Conservation (phyloP, 2,113 vertebrate genomes). For the Capreolus pygargus region DNA sequence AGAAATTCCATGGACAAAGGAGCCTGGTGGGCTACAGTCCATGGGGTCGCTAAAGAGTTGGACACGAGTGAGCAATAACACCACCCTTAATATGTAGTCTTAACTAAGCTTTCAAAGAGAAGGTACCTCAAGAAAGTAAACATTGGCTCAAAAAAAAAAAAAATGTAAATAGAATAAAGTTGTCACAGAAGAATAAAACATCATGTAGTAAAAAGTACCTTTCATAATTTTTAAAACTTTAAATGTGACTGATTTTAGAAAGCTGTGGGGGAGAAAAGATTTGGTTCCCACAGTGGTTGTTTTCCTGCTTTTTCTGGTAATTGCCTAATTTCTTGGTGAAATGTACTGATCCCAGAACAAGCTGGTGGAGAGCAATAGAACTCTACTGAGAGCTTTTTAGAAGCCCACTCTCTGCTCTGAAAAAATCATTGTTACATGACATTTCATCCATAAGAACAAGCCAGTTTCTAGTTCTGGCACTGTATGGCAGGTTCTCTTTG, state of each 20-base stretch:
- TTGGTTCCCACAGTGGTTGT: background rate
- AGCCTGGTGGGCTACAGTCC: background rate
- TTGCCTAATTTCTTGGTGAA: background rate
- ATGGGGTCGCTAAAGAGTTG: background rate
- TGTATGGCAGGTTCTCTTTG: background rate
- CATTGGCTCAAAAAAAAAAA: background rate
- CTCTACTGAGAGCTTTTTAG: background rate
- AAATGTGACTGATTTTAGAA: conserved; percentile 8
- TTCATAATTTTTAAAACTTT: conserved; percentile 16
- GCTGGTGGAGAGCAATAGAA: background rate
- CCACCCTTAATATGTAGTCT: background rate
- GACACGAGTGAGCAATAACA: background rate
- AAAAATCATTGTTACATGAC: conserved; percentile 6
- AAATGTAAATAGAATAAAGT: conserved; percentile 47
- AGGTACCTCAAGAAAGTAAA: background rate
- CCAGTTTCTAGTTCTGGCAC: background rate
- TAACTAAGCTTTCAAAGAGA: conserved; percentile 22
- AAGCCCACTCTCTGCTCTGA: background rate
- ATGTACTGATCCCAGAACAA: conserved; percentile 3
- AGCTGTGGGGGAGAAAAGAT: conserved; percentile 31
- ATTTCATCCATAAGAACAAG: conserved; percentile 28
- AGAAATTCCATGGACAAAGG: background rate
- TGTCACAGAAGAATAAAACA: conserved; percentile 41
- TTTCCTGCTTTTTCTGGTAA: conserved; percentile 49
- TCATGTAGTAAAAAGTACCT: background rate